phyloP scores from a whole-genome alignment of 2,113 vertebrate species.

The cattle (Bos taurus) region ARS-UCD2.0 NC_037330.1:117963001-117963500 shows the following conservation, averaged over 20 bases:
- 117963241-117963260: neutral
- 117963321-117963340: neutral
- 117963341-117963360: neutral
- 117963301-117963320: neutral
- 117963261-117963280: neutral
- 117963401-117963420: neutral
- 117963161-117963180: neutral
- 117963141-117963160: neutral
- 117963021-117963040: no score
- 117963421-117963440: neutral
- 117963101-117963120: fast-evolving
- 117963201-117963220: neutral
- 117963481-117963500: neutral
- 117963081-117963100: neutral
- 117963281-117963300: neutral
- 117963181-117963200: neutral
- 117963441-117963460: neutral
- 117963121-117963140: neutral
- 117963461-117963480: neutral
- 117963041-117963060: no score
- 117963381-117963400: neutral
- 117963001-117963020: no score
- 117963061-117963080: neutral
- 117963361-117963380: neutral
- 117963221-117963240: neutral